phyloP scores from a whole-genome alignment of 2,113 vertebrate genomes.

The Catagonus wagneri region DNA sequence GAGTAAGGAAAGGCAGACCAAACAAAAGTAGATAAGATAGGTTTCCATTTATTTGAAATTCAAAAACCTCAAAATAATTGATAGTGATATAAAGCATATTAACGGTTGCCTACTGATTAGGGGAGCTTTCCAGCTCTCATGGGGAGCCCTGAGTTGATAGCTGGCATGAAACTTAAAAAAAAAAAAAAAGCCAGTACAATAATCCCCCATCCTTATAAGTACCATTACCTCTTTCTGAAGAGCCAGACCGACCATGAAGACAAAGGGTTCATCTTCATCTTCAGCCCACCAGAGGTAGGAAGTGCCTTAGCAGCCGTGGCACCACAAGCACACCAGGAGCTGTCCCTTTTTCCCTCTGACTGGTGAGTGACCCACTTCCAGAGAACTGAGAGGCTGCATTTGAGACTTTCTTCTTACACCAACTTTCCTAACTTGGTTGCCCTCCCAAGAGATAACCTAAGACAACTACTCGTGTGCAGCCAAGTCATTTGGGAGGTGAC shows the following conservation, averaged over 20 bases:
- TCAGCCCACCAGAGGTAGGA: background rate
- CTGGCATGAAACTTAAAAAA: background rate
- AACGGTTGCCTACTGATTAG: background rate
- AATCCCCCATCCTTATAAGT: background rate
- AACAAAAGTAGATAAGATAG: background rate
- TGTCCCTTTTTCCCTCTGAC: background rate
- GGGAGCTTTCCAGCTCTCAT: background rate
- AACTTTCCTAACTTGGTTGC: background rate
- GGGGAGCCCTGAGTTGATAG: background rate
- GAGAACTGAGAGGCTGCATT: background rate
- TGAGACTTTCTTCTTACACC: background rate
- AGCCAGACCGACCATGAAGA: background rate
- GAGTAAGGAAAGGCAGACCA: background rate
- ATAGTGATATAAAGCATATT: background rate
- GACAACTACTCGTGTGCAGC: background rate
- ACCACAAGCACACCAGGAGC: background rate
- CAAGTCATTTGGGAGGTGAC: background rate
- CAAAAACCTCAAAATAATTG: background rate
- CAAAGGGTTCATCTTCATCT: background rate
- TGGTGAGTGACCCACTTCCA: background rate
- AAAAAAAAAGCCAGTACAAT: background rate
- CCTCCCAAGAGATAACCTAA: background rate
- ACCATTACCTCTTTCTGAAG: background rate
- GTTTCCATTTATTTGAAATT: background rate
- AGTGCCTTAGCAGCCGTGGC: background rate